Evolutionary conservation across 2,888 invertebrate genomes (phyloP).

Genomic region (Phymatocera aterrima): DNA sequence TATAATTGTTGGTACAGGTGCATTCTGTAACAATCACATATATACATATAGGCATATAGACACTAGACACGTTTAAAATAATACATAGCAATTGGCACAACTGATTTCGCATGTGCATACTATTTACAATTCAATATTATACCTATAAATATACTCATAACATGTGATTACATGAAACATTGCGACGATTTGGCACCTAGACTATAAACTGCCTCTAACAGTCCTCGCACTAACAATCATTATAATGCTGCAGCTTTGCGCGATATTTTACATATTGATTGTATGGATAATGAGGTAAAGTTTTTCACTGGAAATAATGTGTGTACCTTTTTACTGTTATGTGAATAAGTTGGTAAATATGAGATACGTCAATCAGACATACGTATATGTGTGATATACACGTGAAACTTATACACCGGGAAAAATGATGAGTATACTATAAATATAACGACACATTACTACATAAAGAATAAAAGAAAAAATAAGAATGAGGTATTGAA

Average conservation of each 20-base stretch:
- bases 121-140: not conserved
- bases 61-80: not conserved
- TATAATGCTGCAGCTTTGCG: not conserved
- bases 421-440: not conserved
- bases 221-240: conserved; percentile 4
- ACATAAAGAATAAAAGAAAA: not conserved
- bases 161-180: conserved; percentile 14
- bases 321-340: conserved; percentile 4
- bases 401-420: not conserved
- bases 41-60: not conserved
- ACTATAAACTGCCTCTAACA: not conserved
- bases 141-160: not conserved
- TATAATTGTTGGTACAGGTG: not conserved
- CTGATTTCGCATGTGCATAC: no score
- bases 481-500: not conserved
- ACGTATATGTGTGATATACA: no score
- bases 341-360: not conserved
- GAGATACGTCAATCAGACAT: no score
- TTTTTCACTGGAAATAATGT: not conserved
- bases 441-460: not conserved
- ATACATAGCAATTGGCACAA: not conserved
- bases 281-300: not conserved
- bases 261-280: not conserved
- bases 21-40: conserved; percentile 36
- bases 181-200: not conserved